Evolutionary conservation across 2,113 vertebrate species (phyloP).

Genomic region (Capra hircus): DNA sequence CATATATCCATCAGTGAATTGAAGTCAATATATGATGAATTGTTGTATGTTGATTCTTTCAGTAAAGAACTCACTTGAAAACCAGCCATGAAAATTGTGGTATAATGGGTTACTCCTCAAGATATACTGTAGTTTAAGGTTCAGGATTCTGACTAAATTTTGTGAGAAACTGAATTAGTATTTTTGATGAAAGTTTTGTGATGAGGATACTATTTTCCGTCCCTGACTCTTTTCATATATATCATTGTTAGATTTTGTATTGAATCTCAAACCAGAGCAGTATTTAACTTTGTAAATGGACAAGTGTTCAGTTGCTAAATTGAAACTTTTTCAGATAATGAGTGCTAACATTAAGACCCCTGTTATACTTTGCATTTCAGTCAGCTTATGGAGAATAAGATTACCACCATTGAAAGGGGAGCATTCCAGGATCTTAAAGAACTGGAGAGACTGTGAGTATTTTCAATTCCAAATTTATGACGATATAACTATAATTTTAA

Average conservation of each 20-base stretch:
- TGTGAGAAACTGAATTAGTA: not conserved
- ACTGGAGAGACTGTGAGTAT: conserved; percentile 97
- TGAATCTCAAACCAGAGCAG: conserved; percentile 26
- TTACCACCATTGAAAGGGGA: conserved; percentile 95
- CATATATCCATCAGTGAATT: not conserved
- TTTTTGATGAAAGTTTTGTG: conserved; percentile 35
- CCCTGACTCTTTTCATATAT: not conserved
- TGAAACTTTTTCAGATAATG: conserved; percentile 49
- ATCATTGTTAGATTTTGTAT: conserved; percentile 50
- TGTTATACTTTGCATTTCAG: conserved; percentile 82
- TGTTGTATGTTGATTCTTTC: not conserved
- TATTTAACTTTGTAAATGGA: conserved; percentile 35
- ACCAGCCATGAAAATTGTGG: not conserved
- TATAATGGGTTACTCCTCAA: not conserved
- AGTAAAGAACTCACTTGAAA: not conserved
- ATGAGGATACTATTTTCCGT: not conserved
- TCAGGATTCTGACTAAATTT: conserved; percentile 8
- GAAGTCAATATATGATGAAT: not conserved
- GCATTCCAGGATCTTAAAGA: conserved; percentile 99
- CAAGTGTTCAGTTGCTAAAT: conserved; percentile 35
- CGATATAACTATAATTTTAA: not conserved
- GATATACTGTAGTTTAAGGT: not conserved
- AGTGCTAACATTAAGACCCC: conserved; percentile 47
- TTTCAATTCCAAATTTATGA: conserved; percentile 57
- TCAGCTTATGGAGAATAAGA: conserved; percentile 99